Evolutionary conservation across 2,113 vertebrate species (phyloP), one percentile per base, ranked within the genome.

Genomic region (Strigops habroptila): DNA sequence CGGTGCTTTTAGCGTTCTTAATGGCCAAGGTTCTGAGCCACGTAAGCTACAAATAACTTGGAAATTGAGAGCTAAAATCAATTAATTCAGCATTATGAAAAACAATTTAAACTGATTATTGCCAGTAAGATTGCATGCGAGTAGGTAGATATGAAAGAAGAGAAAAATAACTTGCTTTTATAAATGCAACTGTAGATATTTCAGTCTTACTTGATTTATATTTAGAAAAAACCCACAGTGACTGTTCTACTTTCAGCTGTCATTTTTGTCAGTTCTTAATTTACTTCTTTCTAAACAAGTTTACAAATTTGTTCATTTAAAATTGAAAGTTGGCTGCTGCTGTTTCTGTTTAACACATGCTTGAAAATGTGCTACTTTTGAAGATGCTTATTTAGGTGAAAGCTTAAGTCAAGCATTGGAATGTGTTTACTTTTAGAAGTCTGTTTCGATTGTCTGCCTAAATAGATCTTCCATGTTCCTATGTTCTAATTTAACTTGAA

Each of bases 181-280:
- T 84, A 97, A 93, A 91, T 82, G 55, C 82, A 93, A 75, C 57
- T 51, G 68, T 52, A 91, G 77, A 55, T 96, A 95, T 95, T 97
- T 95, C 65, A 52, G 91, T 92, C 86, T 92, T 43, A 41, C 63
- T 95, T 91, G 77, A 82, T 93, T 71, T 95, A 95, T 96, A 92
- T 97, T 93, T 96, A 93, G 96, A 84, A 83, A 94, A 91, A 94
- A 86, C 49, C 14, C 31, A 68, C 86, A 1, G 3, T 90, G 82
- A 84, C 73, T 95, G 30, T 96, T 96, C 75, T 86, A 27, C 92
- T 93, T 95, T 96, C 91, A 95, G 91, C 91, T 95, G 94, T 95
- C 83, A 51, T 81, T 96, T 97, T 84, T 96, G 96, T 92, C 95
- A 95, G 89, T 69, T 96, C 93, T 91, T 96, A 97, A 97, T 95